These are phyloP conservation scores for Anguilla anguilla DNA, from an alignment of 2,797 vertebrate genomes.

Conservation along the genomic window DNA sequence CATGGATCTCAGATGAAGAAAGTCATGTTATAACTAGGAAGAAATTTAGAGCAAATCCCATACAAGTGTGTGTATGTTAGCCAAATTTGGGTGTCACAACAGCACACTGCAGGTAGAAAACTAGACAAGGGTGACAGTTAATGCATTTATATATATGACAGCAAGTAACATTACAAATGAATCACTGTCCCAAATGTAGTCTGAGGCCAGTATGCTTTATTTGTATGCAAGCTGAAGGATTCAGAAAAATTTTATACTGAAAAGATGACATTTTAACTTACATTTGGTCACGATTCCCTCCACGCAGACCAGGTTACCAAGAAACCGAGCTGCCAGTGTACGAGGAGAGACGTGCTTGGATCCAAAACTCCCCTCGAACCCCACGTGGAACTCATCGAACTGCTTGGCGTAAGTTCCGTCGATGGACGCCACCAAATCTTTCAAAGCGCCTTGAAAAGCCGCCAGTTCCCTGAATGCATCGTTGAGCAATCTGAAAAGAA, in stretches of 20 bases:
- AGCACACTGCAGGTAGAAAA: no score
- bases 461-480: conserved; percentile 69
- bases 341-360: conserved; percentile 64
- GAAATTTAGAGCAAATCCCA: no score
- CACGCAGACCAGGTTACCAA: conserved; percentile 69
- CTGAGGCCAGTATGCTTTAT: not conserved
- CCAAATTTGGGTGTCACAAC: no score
- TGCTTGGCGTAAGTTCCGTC: conserved; percentile 67
- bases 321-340: conserved; percentile 58
- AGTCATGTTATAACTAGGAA: not conserved
- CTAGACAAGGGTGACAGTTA: no score
- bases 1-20: not conserved
- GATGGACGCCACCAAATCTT: conserved; percentile 70
- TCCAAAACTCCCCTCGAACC: conserved; percentile 68
- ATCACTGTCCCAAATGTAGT: no score
- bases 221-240: not conserved
- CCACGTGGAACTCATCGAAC: conserved; percentile 67
- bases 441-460: conserved; percentile 75
- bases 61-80: no score
- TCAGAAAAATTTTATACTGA: not conserved
- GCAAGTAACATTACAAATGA: no score
- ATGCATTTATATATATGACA: no score
- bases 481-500: conserved; percentile 64
- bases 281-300: conserved; percentile 75
- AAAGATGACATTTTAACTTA: conserved; percentile 46